A percentile compares a stretch with the other conserved stretches of the same genome.
These are phyloP conservation scores for Protodeltote pygarga DNA, from an alignment of 2,888 invertebrate genomes.

Conservation along the genomic window DNA sequence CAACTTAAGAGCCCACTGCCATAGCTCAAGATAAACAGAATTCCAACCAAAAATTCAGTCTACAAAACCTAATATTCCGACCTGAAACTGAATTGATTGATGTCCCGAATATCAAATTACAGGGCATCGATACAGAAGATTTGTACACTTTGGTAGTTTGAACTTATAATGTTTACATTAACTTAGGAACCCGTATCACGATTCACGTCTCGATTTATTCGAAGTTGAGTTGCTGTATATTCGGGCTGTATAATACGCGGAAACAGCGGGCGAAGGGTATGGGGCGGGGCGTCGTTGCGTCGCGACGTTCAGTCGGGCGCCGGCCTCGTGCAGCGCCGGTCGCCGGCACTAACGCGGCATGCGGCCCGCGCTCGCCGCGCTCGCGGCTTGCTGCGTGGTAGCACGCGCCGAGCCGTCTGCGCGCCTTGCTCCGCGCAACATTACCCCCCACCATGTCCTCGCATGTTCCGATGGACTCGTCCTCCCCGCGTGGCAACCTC, in stretches of 20 bases:
- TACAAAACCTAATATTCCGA: background rate
- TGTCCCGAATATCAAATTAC: constrained; percentile 26
- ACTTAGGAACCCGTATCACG: constrained; percentile 26
- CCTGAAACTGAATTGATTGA: constrained; percentile 22
- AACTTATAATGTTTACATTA: constrained; percentile 33
- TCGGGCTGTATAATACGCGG: constrained; percentile 32
- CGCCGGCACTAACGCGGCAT: constrained; percentile 80
- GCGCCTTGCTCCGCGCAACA: constrained; percentile 72
- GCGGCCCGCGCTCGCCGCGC: constrained; percentile 79
- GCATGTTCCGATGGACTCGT: constrained; percentile 94
- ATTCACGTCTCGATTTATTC: constrained; percentile 37
- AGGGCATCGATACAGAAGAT: constrained; percentile 10
- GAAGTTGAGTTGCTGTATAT: constrained; percentile 45
- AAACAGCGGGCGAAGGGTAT: constrained; percentile 49
- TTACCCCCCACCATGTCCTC: constrained; percentile 73
- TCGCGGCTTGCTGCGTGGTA: constrained; percentile 81
- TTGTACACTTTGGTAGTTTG: constrained; percentile 18
- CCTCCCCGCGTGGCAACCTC: constrained; percentile 96
- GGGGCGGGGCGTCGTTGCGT: constrained; percentile 55
- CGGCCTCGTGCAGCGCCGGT: constrained; percentile 83
- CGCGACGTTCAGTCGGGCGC: constrained; percentile 83
- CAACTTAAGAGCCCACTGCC: constrained; percentile 33
- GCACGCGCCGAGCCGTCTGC: constrained; percentile 77
- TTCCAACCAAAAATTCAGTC: constrained; percentile 8
- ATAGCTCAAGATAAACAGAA: constrained; percentile 25